phyloP scores from a whole-genome alignment of 2,888 invertebrate species.

The Abrostola tripartita region DNA sequence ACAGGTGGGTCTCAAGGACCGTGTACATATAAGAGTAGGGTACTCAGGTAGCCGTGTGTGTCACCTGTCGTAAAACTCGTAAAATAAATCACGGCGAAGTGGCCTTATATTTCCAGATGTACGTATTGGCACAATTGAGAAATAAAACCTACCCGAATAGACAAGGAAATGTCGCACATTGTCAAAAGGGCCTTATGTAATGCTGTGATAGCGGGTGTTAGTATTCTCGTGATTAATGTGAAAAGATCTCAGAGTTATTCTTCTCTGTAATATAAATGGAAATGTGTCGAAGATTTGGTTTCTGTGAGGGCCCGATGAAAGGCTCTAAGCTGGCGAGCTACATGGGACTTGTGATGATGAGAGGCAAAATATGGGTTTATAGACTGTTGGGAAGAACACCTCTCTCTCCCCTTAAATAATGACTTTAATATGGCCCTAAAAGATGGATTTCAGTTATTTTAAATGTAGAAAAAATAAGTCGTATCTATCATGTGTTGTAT shows the following conservation, averaged over 20 bases:
- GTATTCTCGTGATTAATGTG: background rate
- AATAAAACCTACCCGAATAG: constrained; percentile 53
- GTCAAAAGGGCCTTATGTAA: background rate
- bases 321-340: too few species aligned
- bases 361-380: too few species aligned
- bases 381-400: too few species aligned
- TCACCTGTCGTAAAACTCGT: constrained; percentile 60
- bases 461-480: too few species aligned
- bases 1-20: constrained; percentile 16
- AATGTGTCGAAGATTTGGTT: background rate
- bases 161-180: background rate
- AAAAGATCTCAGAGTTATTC: background rate
- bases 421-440: too few species aligned
- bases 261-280: background rate
- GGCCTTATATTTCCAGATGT: constrained; percentile 58
- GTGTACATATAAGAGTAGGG: constrained; percentile 49
- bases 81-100: constrained; percentile 67
- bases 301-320: background rate
- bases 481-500: too few species aligned
- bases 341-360: too few species aligned
- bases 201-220: background rate
- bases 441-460: too few species aligned
- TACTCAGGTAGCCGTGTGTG: constrained; percentile 35
- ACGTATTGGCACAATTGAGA: constrained; percentile 62
- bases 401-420: too few species aligned